Percentiles rank a stretch among this genome's conserved stretches.
These are phyloP conservation scores for Phyllotreta striolata DNA, from an alignment of 2,888 invertebrate species.

Conservation along the genomic window DNA sequence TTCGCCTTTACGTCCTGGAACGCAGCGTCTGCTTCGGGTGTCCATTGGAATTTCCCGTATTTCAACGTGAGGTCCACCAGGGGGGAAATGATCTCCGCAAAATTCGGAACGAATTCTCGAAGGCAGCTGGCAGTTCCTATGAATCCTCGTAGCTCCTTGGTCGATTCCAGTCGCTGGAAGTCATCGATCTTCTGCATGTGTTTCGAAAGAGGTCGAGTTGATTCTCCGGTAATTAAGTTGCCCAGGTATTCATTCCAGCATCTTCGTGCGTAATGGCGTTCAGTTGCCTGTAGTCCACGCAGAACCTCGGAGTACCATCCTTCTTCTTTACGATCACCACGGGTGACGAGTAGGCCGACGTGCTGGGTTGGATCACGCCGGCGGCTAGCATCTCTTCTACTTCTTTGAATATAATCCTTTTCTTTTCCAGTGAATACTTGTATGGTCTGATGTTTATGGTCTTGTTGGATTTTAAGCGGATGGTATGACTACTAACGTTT, in stretches of 20 bases:
- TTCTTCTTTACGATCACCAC: slow-evolving; percentile 24
- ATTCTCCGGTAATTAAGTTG: slow-evolving; percentile 28
- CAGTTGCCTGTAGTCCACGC: slow-evolving; percentile 18
- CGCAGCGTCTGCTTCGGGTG: slow-evolving; percentile 22
- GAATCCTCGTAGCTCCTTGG: slow-evolving; percentile 39
- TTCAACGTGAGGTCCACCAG: slow-evolving; percentile 40
- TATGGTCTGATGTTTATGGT: neutral
- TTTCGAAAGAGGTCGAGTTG: slow-evolving; percentile 31
- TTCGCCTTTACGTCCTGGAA: slow-evolving; percentile 34
- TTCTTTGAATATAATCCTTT: too few relatives aligned
- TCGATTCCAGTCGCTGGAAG: slow-evolving; percentile 18
- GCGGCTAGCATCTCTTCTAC: too few relatives aligned
- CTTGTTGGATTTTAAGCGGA: neutral
- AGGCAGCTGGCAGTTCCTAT: slow-evolving; percentile 36
- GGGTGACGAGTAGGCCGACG: slow-evolving; percentile 10
- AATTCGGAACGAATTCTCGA: too few relatives aligned
- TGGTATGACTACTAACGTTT: too few relatives aligned
- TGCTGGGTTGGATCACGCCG: slow-evolving; percentile 16
- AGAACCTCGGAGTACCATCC: slow-evolving; percentile 9
- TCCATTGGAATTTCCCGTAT: slow-evolving; percentile 37
- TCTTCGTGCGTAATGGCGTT: slow-evolving; percentile 18
- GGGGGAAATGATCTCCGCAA: slow-evolving; percentile 39
- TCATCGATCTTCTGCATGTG: slow-evolving; percentile 31
- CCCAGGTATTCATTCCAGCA: slow-evolving; percentile 37
- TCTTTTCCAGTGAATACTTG: neutral